A percentile compares a stretch with the other conserved stretches of the same genome.
Conservation (phyloP, 2,888 invertebrate species). For the Ichneumon xanthorius region DNA sequence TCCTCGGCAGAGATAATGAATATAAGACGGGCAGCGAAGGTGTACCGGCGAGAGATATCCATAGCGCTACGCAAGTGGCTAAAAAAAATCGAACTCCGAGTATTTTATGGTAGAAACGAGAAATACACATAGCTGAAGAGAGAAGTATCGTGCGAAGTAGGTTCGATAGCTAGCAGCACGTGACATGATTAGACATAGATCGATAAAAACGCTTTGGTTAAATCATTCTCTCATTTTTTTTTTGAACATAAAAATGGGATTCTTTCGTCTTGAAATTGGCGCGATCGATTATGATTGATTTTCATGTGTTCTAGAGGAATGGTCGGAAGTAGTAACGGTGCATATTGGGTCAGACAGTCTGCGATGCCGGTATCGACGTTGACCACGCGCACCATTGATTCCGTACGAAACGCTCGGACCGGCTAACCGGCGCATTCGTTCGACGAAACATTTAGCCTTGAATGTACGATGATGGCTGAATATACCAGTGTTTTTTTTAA, state of each 20-base stretch:
- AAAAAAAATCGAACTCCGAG: neutral
- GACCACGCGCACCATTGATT: neutral
- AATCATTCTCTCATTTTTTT: too few relatives aligned
- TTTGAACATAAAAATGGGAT: too few relatives aligned
- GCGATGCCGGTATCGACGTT: neutral
- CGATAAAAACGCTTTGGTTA: too few relatives aligned
- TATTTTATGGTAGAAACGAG: neutral
- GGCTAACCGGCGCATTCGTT: neutral
- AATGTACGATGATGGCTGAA: neutral
- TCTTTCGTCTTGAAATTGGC: too few relatives aligned
- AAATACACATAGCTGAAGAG: neutral
- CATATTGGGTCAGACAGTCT: neutral
- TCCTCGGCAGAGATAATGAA: conserved; percentile 14
- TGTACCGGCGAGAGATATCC: neutral
- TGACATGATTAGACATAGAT: too few relatives aligned
- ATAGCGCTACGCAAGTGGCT: neutral
- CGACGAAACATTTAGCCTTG: neutral
- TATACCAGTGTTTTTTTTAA: neutral
- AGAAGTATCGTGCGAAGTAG: neutral
- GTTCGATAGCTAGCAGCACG: neutral
- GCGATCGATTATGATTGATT: too few relatives aligned
- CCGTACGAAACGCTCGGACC: neutral
- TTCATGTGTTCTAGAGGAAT: neutral
- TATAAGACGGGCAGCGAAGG: conserved; percentile 14
- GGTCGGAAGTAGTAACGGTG: neutral